These are phyloP conservation scores for Emmelina monodactyla DNA, from an alignment of 2,888 invertebrate species.

Conservation along the genomic window DNA sequence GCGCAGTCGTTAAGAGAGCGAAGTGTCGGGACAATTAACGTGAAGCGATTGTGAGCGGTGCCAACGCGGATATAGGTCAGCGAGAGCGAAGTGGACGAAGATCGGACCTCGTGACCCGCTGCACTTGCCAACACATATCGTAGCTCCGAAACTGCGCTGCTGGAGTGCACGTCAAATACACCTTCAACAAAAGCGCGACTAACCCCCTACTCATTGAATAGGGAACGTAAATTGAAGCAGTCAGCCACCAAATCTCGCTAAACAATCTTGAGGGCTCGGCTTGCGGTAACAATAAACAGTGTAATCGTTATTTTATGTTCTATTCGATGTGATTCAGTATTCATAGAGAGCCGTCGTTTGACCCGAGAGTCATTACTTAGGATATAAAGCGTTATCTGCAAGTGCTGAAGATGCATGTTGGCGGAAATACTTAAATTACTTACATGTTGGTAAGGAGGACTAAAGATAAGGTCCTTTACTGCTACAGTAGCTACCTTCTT, in stretches of 20 bases:
- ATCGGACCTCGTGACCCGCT: slow-evolving; percentile 40
- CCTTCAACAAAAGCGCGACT: no score
- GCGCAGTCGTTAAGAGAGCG: slow-evolving; percentile 61
- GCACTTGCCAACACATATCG: slow-evolving; percentile 16
- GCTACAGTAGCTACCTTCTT: no score
- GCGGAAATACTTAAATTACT: slow-evolving; percentile 42
- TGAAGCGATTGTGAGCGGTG: slow-evolving; percentile 64
- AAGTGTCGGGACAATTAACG: slow-evolving; percentile 66
- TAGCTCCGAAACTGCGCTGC: no score
- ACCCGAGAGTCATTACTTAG: slow-evolving; percentile 30
- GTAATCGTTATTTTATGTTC: slow-evolving; percentile 6
- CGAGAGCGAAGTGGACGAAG: slow-evolving; percentile 50
- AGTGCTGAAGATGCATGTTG: slow-evolving; percentile 45
- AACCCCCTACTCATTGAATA: no score
- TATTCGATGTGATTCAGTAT: slow-evolving; percentile 5
- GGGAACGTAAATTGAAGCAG: no score
- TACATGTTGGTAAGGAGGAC: no score
- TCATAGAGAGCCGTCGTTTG: slow-evolving; percentile 19
- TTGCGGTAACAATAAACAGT: no score
- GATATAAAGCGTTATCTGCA: slow-evolving; percentile 46
- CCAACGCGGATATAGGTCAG: slow-evolving; percentile 66
- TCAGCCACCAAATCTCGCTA: no score
- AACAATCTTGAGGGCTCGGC: no score
- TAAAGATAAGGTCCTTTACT: no score
- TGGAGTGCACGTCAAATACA: no score